Percentiles rank a stretch among this genome's conserved stretches.
phyloP scores from a whole-genome alignment of 2,888 invertebrate species.

The Rhodophaea formosa region DNA sequence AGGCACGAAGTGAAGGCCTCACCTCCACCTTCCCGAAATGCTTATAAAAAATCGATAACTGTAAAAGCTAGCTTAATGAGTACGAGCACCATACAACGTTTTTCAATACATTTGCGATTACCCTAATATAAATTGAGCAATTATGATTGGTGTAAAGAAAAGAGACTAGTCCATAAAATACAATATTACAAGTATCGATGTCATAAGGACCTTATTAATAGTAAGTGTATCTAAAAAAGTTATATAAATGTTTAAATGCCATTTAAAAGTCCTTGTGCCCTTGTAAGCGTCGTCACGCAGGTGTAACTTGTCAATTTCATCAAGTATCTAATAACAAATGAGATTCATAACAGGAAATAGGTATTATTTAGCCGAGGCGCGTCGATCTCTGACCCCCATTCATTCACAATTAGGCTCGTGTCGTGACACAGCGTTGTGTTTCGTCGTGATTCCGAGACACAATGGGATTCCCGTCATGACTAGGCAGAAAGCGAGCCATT shows the following conservation, averaged over 20 bases:
- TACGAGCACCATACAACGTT: too few species aligned
- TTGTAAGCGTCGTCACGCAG: constrained; percentile 24
- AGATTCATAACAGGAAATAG: constrained; percentile 64
- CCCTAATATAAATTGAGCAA: too few species aligned
- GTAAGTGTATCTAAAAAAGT: too few species aligned
- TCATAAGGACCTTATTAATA: too few species aligned
- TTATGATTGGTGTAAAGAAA: too few species aligned
- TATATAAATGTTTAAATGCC: not conserved
- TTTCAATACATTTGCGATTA: too few species aligned
- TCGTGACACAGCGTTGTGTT: constrained; percentile 60
- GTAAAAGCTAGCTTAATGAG: too few species aligned
- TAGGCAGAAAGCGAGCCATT: constrained; percentile 67
- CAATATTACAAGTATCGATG: too few species aligned
- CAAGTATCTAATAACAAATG: constrained; percentile 31
- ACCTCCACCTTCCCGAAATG: too few species aligned
- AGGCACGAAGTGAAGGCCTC: too few species aligned
- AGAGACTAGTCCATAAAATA: too few species aligned
- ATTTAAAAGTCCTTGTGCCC: not conserved
- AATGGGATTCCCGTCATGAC: constrained; percentile 76
- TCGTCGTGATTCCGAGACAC: constrained; percentile 69
- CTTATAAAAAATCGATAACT: too few species aligned
- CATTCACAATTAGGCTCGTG: constrained; percentile 77
- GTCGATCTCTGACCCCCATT: constrained; percentile 75
- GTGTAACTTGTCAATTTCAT: constrained; percentile 28
- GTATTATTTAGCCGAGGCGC: constrained; percentile 49